Evolutionary conservation across 64 coral and sea anemone species (phyloP), one percentile per base, ranked within the genome.

Genomic region (Hydrozoanthus tunicans): DNA sequence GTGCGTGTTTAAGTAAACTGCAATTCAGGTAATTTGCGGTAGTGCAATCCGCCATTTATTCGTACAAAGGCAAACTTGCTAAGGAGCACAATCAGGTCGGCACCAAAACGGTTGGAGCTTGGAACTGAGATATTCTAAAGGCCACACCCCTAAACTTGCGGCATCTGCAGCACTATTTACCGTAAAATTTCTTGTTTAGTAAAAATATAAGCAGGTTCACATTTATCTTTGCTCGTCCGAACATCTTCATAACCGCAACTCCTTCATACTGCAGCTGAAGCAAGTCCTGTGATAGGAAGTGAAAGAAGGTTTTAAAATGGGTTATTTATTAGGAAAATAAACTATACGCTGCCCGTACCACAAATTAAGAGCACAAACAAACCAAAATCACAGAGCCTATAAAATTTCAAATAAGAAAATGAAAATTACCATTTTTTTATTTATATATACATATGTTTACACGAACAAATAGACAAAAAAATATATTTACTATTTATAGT

Each of bases 201-300:
- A 99, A 73, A 83, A 96, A 95, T 79, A 99, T 99, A 3, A 99
- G 94, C 7, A 99, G 69, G 78, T 99, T 99, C 3, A 99, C 97
- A 43, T 99, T 99, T 43, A 99, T 95, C 80, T 99, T 99, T 3
- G 97, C 97, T 65, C 94, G 84, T 60, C 97, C 97, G 59, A 99
- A 99, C 97, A 99, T 99, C 90, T 99, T 99, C 97, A 99, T 99
- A 7, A 99, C 97, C 52, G 97, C 97, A 5, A 99, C 97, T 53
- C 97, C 97, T 62, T 99, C 97, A 63, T 96, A 99, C 8, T 99
- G 97, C 8, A 99, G 85, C 53, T 99, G 97, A 51, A 99, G 90
- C 27, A 99, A 93, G 61, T 99, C 97, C 97, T 99, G 85, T 81
- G 13, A 81, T 62, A 61, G 51, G 3, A 90, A 62, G 17, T n/a